Conservation (phyloP, 2,797 vertebrate genomes). For the Hemitrygon akajei region DNA sequence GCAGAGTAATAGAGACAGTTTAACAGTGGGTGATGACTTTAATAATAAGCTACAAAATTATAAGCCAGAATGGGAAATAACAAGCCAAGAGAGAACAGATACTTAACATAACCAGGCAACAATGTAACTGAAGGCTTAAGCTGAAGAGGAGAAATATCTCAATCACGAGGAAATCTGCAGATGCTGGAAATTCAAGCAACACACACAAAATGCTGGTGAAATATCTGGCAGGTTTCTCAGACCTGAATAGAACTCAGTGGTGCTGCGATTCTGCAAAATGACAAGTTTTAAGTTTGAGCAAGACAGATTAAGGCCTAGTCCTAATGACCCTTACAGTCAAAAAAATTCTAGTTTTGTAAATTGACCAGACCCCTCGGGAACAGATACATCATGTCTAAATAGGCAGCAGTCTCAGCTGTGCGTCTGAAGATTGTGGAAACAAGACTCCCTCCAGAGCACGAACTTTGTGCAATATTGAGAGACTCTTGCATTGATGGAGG, state of each 20-base stretch:
- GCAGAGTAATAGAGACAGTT: too few species aligned
- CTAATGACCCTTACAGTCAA: not conserved
- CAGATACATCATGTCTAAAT: not conserved
- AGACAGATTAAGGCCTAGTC: not conserved
- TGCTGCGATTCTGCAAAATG: not conserved
- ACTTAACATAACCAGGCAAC: too few species aligned
- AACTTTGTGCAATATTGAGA: not conserved
- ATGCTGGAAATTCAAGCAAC: too few species aligned
- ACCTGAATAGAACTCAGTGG: not conserved
- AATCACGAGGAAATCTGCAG: too few species aligned
- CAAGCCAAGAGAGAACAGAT: too few species aligned
- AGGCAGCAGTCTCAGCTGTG: not conserved
- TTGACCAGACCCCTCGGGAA: not conserved
- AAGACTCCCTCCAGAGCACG: not conserved
- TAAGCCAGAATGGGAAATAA: too few species aligned
- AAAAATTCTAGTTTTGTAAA: not conserved
- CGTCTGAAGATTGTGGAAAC: not conserved
- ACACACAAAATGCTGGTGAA: too few species aligned
- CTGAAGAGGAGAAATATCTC: too few species aligned
- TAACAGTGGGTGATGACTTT: too few species aligned
- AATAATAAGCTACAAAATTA: too few species aligned
- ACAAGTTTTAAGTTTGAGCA: not conserved
- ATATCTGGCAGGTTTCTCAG: not conserved
- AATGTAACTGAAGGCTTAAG: too few species aligned
- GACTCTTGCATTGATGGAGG: not conserved